Conservation (phyloP, 2,888 invertebrate species). For the Leptopterna dolabrata region DNA sequence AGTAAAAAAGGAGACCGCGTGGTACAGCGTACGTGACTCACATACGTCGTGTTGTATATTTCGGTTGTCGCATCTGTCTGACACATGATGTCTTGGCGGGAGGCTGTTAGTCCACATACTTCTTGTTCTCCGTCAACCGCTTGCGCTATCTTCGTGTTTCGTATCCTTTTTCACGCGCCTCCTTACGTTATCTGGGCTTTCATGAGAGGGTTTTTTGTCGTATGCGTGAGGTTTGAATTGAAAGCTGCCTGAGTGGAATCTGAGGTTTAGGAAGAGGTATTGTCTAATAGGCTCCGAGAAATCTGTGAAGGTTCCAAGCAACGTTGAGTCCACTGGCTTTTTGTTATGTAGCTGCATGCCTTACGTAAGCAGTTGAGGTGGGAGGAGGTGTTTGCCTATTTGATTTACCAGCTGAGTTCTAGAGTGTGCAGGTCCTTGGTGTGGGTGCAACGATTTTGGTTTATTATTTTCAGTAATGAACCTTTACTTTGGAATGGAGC, state of each 20-base stretch:
- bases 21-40: conserved; percentile 2
- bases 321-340: no score
- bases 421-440: no score
- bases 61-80: conserved; percentile 21
- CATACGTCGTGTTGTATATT: not conserved
- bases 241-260: not conserved
- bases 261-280: not conserved
- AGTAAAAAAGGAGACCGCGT: not conserved
- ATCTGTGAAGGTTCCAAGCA: no score
- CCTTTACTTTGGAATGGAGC: no score
- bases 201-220: not conserved
- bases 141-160: conserved; percentile 4
- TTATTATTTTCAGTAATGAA: no score
- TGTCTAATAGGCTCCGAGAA: no score
- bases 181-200: not conserved
- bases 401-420: no score
- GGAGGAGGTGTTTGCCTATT: no score
- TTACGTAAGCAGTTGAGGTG: no score
- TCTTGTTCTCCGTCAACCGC: not conserved
- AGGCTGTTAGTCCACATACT: not conserved
- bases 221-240: not conserved
- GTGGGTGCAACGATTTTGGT: no score
- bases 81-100: conserved; percentile 13
- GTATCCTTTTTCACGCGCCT: not conserved
- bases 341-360: no score